Base-by-base conservation (phyloP, 2,797 vertebrate species). In the Myotis planiceps region DNA sequence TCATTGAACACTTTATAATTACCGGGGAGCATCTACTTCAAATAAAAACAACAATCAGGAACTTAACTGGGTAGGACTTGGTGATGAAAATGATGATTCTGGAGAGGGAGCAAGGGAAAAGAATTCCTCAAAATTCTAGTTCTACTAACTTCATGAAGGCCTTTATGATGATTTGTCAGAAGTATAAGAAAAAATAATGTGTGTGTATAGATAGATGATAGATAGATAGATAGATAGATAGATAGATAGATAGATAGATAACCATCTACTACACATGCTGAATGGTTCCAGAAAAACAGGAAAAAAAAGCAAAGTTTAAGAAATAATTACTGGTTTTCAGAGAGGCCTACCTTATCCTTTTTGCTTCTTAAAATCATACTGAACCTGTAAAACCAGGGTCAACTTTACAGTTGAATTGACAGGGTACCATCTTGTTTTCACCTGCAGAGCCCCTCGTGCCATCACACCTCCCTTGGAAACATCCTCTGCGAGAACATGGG, bases 1-100 rank as follows among this genome's bases (percentile, higher is more conserved):
- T 74, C 53, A n/a, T 0, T 75, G 42, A 79, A 79, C 88, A 42
- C 27, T 66, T 53, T 83, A 29, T 55, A 90, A 90, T 81, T 81
- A 29, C 71, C 6, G 32, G 71, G 34, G 49, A 68, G 23, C 13
- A 29, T 79, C 15, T 53, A 66, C 0, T 29, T 47, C 8, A 47
- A 82, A 32, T 68, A 23, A 88, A 75, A 21, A 68, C 7, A 65
- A 71, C 6, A 51, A 12, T 12, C 4, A 75, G 78, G 93, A 2
- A 37, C 19, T 5, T 16, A 82, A 84, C 4, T 9, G 13, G 90
- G 42, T 9, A 68, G 80, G 37, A 76, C 42, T 4, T 10, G 39
- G 9, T 13, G 13, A 79, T 58, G 25, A 47, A 66, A 85, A 55
- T 34, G 9, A 65, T 25, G 15, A 63, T 18, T 69, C 16, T 1